phyloP scores from a whole-genome alignment of 2,888 invertebrate genomes.

The Lymantria monacha region DNA sequence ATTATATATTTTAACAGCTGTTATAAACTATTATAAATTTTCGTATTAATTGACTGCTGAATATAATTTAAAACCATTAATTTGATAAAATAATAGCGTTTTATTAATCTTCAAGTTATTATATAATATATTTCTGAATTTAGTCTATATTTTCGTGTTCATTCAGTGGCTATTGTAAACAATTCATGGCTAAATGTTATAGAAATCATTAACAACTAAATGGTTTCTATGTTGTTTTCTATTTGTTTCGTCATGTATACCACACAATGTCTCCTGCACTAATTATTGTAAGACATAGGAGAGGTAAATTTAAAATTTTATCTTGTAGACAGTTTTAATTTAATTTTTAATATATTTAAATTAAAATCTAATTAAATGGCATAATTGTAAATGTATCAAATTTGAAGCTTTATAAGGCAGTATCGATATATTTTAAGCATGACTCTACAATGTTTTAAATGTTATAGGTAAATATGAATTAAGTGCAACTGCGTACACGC shows the following conservation, averaged over 20 bases:
- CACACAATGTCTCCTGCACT: slow-evolving; percentile 49
- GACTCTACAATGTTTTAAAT: slow-evolving; percentile 55
- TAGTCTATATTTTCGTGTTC: background rate
- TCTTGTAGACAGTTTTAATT: slow-evolving; percentile 65
- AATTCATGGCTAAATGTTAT: background rate
- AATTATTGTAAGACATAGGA: slow-evolving; percentile 37
- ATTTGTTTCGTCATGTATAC: background rate
- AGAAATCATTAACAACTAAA: background rate
- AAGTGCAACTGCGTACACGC: slow-evolving; percentile 58
- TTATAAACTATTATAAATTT: too few relatives aligned
- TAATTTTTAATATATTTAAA: slow-evolving; percentile 63
- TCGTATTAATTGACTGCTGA: too few relatives aligned
- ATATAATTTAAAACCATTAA: too few relatives aligned
- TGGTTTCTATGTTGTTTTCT: background rate
- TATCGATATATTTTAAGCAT: slow-evolving; percentile 65
- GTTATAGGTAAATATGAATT: slow-evolving; percentile 61
- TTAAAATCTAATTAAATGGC: slow-evolving; percentile 70
- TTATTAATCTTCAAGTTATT: too few relatives aligned
- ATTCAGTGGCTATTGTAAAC: background rate
- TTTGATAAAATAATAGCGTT: too few relatives aligned
- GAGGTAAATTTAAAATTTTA: slow-evolving; percentile 62
- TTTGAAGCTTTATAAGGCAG: slow-evolving; percentile 62
- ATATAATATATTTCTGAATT: too few relatives aligned
- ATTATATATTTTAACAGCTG: too few relatives aligned
- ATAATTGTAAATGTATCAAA: slow-evolving; percentile 64